Percentiles rank a stretch among this genome's conserved stretches.
Conservation (phyloP, 2,888 invertebrate species). For the Horisme vitalbata region DNA sequence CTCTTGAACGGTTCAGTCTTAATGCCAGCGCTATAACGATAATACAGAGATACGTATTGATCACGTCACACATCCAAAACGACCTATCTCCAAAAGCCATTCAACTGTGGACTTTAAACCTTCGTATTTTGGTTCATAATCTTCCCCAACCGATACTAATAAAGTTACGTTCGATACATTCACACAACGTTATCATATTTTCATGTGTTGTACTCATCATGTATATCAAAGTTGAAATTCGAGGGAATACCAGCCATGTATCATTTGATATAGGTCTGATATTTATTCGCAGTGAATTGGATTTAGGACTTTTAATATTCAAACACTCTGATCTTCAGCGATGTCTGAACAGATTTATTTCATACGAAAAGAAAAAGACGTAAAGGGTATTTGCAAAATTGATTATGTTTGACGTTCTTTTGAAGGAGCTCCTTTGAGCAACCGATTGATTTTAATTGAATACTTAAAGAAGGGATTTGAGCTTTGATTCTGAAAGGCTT, state of each 20-base stretch:
- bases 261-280: rapidly evolving
- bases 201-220: slow-evolving; percentile 19
- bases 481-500: slow-evolving; percentile 53
- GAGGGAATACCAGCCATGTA: slow-evolving; percentile 24
- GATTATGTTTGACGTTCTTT: slow-evolving; percentile 78
- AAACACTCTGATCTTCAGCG: slow-evolving; percentile 34
- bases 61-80: slow-evolving; percentile 44
- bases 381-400: slow-evolving; percentile 76
- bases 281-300: slow-evolving; percentile 3
- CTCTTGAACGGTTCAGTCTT: slow-evolving; percentile 72
- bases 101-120: slow-evolving; percentile 25
- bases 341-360: slow-evolving; percentile 68
- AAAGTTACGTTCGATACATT: slow-evolving; percentile 74
- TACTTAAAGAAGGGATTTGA: slow-evolving; percentile 51
- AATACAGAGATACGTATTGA: slow-evolving; percentile 72
- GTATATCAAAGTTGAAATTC: not conserved
- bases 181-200: slow-evolving; percentile 72
- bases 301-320: slow-evolving; percentile 26
- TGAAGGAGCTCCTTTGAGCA: slow-evolving; percentile 58
- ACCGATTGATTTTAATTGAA: slow-evolving; percentile 77
- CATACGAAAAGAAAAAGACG: slow-evolving; percentile 65
- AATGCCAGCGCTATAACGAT: slow-evolving; percentile 71
- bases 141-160: slow-evolving; percentile 39
- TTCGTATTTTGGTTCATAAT: not conserved
- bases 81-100: slow-evolving; percentile 34